phyloP scores from a whole-genome alignment of 35 echinoderm and acorn worm genomes.

The Ophioderma brevispina region DNA sequence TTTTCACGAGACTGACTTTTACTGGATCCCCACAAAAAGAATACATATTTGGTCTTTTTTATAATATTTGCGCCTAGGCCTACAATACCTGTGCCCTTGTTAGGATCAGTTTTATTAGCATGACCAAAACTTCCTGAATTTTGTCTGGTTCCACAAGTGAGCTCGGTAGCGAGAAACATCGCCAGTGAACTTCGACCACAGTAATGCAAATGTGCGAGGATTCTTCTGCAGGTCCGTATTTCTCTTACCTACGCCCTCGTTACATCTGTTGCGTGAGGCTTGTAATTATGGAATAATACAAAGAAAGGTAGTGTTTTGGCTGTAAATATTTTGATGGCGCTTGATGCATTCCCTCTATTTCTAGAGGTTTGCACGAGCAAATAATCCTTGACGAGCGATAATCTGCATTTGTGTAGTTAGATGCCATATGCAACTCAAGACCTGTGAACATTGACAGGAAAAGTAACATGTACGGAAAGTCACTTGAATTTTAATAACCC shows the following conservation, averaged over 20 bases:
- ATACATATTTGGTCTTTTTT: background rate
- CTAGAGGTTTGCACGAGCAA: too few relatives aligned
- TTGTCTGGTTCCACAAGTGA: background rate
- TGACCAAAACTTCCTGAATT: background rate
- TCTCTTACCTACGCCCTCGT: background rate
- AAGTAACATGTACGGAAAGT: too few relatives aligned
- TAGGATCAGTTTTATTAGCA: background rate
- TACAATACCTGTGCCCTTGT: background rate
- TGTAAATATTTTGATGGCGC: too few relatives aligned
- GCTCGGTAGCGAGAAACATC: background rate
- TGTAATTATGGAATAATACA: too few relatives aligned
- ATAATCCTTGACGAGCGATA: too few relatives aligned
- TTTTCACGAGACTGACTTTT: background rate
- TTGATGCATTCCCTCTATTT: too few relatives aligned
- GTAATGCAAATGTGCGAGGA: background rate
- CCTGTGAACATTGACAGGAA: too few relatives aligned
- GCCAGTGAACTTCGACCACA: background rate
- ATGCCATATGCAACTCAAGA: too few relatives aligned
- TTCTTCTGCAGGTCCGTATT: background rate
- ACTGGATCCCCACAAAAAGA: background rate
- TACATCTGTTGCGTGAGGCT: too few relatives aligned
- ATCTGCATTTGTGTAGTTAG: too few relatives aligned
- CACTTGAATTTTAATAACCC: too few relatives aligned
- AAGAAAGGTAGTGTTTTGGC: too few relatives aligned
- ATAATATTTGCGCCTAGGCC: background rate